These are phyloP conservation scores for Magallana gigas DNA, from an alignment of 1,140 invertebrate genomes.

Conservation along the genomic window DNA sequence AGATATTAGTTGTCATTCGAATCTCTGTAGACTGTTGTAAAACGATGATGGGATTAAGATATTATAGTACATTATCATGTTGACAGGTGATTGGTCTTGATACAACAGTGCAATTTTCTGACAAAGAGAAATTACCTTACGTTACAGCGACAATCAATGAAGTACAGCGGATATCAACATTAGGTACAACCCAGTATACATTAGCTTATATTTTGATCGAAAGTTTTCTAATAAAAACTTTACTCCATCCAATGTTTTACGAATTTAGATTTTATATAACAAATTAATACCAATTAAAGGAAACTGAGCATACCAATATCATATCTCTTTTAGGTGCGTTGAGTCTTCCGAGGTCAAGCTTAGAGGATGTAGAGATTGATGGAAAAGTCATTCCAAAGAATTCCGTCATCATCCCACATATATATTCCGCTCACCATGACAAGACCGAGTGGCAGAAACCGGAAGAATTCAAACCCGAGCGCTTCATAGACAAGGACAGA, in stretches of 20 bases:
- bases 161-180: slow-evolving; percentile 49
- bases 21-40: no score
- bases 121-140: slow-evolving; percentile 55
- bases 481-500: slow-evolving; percentile 72
- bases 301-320: no score
- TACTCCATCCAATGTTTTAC: no score
- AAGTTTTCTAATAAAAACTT: no score
- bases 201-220: no score
- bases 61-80: not conserved
- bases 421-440: slow-evolving; percentile 87
- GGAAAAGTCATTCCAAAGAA: slow-evolving; percentile 84
- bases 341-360: slow-evolving; percentile 53
- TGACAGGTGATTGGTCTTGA: not conserved
- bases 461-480: slow-evolving; percentile 86
- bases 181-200: slow-evolving; percentile 36
- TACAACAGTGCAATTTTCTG: slow-evolving; percentile 2
- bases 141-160: slow-evolving; percentile 55
- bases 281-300: no score
- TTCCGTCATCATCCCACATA: slow-evolving; percentile 91
- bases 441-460: slow-evolving; percentile 86
- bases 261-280: no score
- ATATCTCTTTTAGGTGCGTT: slow-evolving; percentile 27
- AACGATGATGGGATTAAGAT: not conserved
- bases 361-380: slow-evolving; percentile 54
- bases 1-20: no score